Percentiles rank a stretch among this genome's conserved stretches.
phyloP scores from a whole-genome alignment of 2,888 invertebrate species.

The Mesoligia furuncula region DNA sequence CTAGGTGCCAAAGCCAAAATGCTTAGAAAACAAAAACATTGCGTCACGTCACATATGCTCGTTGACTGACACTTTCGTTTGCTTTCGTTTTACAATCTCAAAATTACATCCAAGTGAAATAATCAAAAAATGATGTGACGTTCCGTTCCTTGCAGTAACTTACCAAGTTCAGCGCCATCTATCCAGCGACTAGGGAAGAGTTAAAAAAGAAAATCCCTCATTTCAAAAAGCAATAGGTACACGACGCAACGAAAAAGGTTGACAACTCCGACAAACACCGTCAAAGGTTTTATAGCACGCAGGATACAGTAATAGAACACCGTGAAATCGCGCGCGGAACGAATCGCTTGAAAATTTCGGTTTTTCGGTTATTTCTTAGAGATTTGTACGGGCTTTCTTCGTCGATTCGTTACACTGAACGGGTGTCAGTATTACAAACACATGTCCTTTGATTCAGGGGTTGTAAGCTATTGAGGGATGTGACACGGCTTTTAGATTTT shows the following conservation, averaged over 20 bases:
- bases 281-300: conserved; percentile 68
- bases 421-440: conserved; percentile 90
- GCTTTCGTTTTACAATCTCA: too few species aligned
- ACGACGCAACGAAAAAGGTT: conserved; percentile 44
- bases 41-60: too few species aligned
- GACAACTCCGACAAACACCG: conserved; percentile 44
- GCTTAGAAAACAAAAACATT: too few species aligned
- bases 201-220: too few species aligned
- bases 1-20: too few species aligned
- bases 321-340: conserved; percentile 88
- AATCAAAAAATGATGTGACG: too few species aligned
- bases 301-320: conserved; percentile 84
- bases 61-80: too few species aligned
- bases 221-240: background rate
- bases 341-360: conserved; percentile 91
- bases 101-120: too few species aligned
- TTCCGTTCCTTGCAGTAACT: too few species aligned
- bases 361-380: conserved; percentile 91
- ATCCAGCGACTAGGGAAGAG: too few species aligned
- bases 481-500: conserved; percentile 87
- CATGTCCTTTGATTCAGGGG: conserved; percentile 87
- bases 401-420: conserved; percentile 87
- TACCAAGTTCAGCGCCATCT: too few species aligned
- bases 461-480: conserved; percentile 79
- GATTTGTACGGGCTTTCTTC: conserved; percentile 91